These are phyloP conservation scores for Euplagia quadripunctaria DNA, from an alignment of 2,888 invertebrate species.

Conservation along the genomic window DNA sequence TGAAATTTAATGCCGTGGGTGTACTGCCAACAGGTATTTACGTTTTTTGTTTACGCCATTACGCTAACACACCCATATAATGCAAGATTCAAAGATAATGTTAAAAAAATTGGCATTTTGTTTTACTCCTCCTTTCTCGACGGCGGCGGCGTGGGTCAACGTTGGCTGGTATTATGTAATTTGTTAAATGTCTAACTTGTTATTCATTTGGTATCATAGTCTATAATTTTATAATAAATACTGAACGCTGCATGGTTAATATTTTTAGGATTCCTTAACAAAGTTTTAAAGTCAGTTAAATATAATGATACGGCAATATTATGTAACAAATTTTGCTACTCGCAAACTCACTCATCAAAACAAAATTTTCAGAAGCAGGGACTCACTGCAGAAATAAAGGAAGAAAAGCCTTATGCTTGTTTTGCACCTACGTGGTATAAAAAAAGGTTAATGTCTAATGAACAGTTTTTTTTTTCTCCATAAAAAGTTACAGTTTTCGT, in stretches of 20 bases:
- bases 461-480: too few relatives aligned
- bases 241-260: too few relatives aligned
- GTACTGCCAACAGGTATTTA: conserved; percentile 30
- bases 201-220: background rate
- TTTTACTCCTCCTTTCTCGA: background rate
- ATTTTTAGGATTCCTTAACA: background rate
- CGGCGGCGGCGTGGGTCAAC: background rate
- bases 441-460: too few relatives aligned
- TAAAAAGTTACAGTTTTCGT: too few relatives aligned
- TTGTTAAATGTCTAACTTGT: background rate
- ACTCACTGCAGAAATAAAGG: background rate
- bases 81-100: background rate
- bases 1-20: conserved; percentile 38
- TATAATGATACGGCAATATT: background rate
- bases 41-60: conserved; percentile 28
- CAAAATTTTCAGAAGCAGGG: too few relatives aligned
- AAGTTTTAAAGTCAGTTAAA: background rate
- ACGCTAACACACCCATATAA: conserved; percentile 13
- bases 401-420: too few relatives aligned
- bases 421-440: too few relatives aligned
- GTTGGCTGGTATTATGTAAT: background rate
- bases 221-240: background rate
- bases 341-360: too few relatives aligned
- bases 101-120: conserved; percentile 5
- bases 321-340: background rate